Base-by-base conservation (phyloP, 2,888 invertebrate species). In the Erebia epiphron region DNA sequence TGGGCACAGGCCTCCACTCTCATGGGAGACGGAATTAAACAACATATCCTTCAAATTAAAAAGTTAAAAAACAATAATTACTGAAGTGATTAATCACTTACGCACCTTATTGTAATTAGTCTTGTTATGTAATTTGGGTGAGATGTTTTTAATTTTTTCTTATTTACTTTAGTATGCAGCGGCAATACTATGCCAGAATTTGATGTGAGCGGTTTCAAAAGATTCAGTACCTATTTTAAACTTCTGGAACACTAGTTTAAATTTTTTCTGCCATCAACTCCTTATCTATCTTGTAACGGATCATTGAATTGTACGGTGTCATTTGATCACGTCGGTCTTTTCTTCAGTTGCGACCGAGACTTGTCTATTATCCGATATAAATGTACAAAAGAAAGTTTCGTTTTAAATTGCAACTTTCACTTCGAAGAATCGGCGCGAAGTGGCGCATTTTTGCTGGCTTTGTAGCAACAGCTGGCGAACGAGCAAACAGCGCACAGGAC, bases 331-430 rank as follows among this genome's bases (percentile, higher is more conserved):
- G 63, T 64, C 49, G 16, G 10, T 63, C 21, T 52, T 65, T 18
- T 41, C 16, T 41, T 26, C 35, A 41, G 16, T 41, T 41, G n/a
- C 14, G 65, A 11, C 7, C 50, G 52, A n/a, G 52, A 56, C 43
- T 56, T 65, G 56, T 65, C 54, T 56, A 35, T 64, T 41, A 43
- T 56, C 54, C 41, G 43, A 43, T 65, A 43, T 56, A 18, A 56
- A 56, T 43, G n/a, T 54, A 65, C 54, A 41, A 71, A 64, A 60
- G 68, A 73, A 73, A 67, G 71, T 67, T 26, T 54, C 35, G 49
- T 65, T 69, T 46, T 49, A 50, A 50, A 54, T 56, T 13, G 41
- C 61, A 61, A 68, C 71, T 73, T 73, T 73, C 73, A 65, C 69
- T 71, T 67, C 50, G 49, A 46, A 5, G 64, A 61, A 21, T n/a